A percentile compares a stretch with the other conserved stretches of the same genome.
Evolutionary conservation across 2,797 vertebrate species (phyloP).

Genomic region (Melanogrammus aeglefinus): DNA sequence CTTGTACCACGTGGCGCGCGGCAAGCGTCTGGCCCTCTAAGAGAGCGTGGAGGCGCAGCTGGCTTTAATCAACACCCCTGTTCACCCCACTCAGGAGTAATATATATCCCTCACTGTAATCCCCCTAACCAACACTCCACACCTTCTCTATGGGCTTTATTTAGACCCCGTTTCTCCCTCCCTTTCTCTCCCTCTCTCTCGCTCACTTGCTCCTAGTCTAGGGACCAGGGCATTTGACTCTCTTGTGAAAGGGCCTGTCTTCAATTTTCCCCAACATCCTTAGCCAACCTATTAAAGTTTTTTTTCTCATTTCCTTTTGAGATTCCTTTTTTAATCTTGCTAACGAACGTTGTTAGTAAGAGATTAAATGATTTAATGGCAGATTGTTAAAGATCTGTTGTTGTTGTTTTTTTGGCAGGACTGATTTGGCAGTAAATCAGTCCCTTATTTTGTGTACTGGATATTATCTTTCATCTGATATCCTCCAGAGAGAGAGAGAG

Average conservation of each 20-base stretch:
- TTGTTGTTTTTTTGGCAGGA: not conserved
- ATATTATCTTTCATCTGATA: not conserved
- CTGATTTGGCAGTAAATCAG: slow-evolving; percentile 1
- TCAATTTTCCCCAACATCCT: not conserved
- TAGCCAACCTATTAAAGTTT: not conserved
- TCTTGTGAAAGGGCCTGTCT: not conserved
- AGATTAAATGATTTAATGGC: not conserved
- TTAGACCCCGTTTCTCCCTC: not conserved
- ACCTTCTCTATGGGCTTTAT: slow-evolving; percentile 5
- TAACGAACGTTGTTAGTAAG: not conserved
- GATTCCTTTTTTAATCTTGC: not conserved
- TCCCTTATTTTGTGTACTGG: slow-evolving; percentile 1
- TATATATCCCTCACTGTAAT: slow-evolving; percentile 51
- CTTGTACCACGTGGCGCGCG: slow-evolving; percentile 50
- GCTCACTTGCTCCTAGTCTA: not conserved
- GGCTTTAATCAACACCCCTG: slow-evolving; percentile 67
- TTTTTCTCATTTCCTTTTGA: not conserved
- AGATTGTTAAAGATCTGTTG: not conserved
- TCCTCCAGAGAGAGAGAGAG: not conserved
- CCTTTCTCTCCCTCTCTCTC: not conserved
- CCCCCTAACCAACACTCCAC: slow-evolving; percentile 17
- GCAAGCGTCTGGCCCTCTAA: slow-evolving; percentile 30
- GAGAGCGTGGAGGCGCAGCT: slow-evolving; percentile 59
- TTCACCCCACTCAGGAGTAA: slow-evolving; percentile 48
- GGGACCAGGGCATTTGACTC: not conserved